These are phyloP conservation scores for Grallaria varia DNA, from an alignment of 2,113 vertebrate genomes.

Conservation along the genomic window DNA sequence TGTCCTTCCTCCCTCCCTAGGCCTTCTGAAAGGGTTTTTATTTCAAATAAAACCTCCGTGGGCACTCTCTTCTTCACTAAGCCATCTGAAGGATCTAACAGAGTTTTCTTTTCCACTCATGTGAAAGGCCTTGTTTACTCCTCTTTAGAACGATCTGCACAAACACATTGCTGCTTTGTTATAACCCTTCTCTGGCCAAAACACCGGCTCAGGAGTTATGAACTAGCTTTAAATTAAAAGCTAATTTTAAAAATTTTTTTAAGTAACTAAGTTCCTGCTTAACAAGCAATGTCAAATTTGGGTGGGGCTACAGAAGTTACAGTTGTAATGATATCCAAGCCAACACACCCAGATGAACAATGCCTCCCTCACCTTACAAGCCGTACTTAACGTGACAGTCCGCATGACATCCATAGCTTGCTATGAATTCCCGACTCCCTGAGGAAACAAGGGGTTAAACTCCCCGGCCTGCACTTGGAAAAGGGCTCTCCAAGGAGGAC, in stretches of 20 bases:
- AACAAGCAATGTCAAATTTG: conserved; percentile 10
- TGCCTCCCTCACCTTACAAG: conserved; percentile 34
- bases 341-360: conserved; percentile 71
- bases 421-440: not conserved
- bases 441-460: not conserved
- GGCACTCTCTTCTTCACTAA: not conserved
- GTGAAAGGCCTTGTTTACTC: not conserved
- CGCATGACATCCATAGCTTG: not conserved
- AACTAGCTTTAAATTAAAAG: not conserved
- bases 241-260: not conserved
- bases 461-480: not conserved
- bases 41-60: not conserved
- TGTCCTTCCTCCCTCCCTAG: not conserved
- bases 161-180: not conserved
- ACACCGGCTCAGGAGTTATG: not conserved
- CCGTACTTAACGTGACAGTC: not conserved
- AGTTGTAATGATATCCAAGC: conserved; percentile 62
- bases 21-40: not conserved
- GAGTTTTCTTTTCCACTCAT: not conserved
- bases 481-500: not conserved
- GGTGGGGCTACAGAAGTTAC: conserved; percentile 59
- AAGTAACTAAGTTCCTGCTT: conserved; percentile 17
- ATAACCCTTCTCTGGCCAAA: not conserved
- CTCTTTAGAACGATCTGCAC: not conserved
- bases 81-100: not conserved